phyloP scores from a whole-genome alignment of 1,140 invertebrate species.

The Bombus difficillimus region DNA sequence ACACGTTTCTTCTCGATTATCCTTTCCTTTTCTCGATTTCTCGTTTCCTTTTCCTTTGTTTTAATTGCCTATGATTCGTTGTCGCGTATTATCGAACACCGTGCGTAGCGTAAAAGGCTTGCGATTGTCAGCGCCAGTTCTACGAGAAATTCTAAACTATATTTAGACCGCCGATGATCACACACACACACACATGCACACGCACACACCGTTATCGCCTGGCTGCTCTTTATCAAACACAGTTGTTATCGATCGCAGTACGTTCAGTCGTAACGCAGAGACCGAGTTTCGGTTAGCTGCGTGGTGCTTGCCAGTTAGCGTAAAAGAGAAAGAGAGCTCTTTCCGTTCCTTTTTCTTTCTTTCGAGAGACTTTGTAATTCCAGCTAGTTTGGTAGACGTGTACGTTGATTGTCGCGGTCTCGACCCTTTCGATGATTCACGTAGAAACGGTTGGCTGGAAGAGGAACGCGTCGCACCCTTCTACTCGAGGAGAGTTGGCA shows the following conservation, averaged over 20 bases:
- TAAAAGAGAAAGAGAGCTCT: constrained; percentile 1
- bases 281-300: background rate
- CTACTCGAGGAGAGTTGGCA: background rate
- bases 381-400: constrained; percentile 10
- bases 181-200: background rate
- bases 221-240: constrained; percentile 24
- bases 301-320: constrained; percentile 30
- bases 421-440: constrained; percentile 26
- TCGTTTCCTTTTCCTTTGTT: background rate
- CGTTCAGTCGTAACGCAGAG: constrained; percentile 19
- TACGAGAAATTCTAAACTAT: constrained; percentile 31
- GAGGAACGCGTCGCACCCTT: background rate
- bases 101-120: constrained; percentile 25
- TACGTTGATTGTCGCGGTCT: no score
- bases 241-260: constrained; percentile 44
- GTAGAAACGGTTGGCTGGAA: background rate
- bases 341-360: background rate
- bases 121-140: constrained; percentile 43
- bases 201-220: constrained; percentile 24
- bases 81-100: constrained; percentile 52
- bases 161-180: constrained; percentile 44
- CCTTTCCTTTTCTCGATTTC: background rate
- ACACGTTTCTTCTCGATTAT: background rate
- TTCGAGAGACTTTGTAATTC: background rate
- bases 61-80: constrained; percentile 27